These are phyloP conservation scores for Cephonodes hylas DNA, from an alignment of 2,888 invertebrate genomes.

Conservation along the genomic window DNA sequence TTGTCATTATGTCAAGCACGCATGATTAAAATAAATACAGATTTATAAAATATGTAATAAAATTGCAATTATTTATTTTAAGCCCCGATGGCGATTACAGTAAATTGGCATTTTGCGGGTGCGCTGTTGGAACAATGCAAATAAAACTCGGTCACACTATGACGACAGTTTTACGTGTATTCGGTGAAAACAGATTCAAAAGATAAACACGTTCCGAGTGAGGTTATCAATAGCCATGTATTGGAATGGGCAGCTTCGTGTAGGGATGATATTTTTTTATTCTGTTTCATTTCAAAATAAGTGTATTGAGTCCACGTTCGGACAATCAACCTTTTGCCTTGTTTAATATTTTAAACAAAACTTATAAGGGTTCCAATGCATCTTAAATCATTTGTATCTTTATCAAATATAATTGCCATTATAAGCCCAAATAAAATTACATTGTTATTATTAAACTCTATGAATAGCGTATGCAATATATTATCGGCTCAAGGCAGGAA, in stretches of 20 bases:
- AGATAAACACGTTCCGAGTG: too few species aligned
- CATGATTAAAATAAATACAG: neutral
- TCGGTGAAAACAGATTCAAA: neutral
- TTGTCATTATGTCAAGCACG: neutral
- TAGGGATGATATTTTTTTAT: too few species aligned
- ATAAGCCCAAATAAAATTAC: neutral
- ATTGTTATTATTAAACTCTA: neutral
- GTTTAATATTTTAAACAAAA: too few species aligned
- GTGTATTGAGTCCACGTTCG: too few species aligned
- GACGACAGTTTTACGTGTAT: neutral
- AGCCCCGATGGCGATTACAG: constrained; percentile 13
- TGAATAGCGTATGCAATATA: neutral
- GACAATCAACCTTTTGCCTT: too few species aligned
- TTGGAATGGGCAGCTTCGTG: too few species aligned
- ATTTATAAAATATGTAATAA: neutral
- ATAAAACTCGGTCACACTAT: constrained; percentile 6
- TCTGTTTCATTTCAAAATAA: too few species aligned
- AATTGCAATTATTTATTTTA: constrained; percentile 14
- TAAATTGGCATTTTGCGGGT: constrained; percentile 5
- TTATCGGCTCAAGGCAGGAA: neutral
- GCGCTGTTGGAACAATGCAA: constrained; percentile 9
- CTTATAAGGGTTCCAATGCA: too few species aligned
- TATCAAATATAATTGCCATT: too few species aligned
- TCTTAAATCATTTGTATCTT: too few species aligned
- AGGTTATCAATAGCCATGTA: too few species aligned